Evolutionary conservation across 53 echinoderm and acorn worm genomes (phyloP), one percentile per base, ranked within the genome.

Genomic region (Pentamera pediparva): DNA sequence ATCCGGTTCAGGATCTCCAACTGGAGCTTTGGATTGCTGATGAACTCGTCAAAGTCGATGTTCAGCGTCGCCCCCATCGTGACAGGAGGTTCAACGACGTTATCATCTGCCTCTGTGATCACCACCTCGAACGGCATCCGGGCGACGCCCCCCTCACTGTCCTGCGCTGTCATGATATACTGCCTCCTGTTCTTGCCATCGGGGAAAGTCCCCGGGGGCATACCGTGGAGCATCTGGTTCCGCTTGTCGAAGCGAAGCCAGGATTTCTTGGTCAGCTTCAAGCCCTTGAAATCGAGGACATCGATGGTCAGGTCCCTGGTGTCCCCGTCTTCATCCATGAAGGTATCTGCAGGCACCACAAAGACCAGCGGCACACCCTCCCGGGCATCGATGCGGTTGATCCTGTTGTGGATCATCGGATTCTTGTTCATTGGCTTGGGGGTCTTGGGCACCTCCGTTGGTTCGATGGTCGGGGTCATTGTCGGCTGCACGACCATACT

Each of bases 311-410:
- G 76, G 18, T 86, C 43, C 50, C 89, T 83, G 4, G 98, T 92
- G 47, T 91, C 36, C 1, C 98, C 98, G 70, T 98, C 91, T 70
- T 98, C 98, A 86, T 98, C 98, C 54, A 73, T 51, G 72, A 92
- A 98, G 33, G 86, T 85, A 75, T 98, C 69, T 40, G 65, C 60
- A 12, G 83, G 91, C 9, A 98, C 81, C 18, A 74, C 70, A 80
- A 75, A 98, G 49, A 74, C 59, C 24, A 92, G 61, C 28, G 88
- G 77, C 43, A 85, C 81, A 30, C 86, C 81, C 50, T 81, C 82
- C 22, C 37, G 26, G 24, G 83, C 98, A 52, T 91, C 86, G 15
- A 92, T 48, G 4, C 91, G 69, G 33, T 69, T 70, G 29, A 86
- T 47, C 10, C 20, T 34, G 29, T 53, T 53, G 35, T 72, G 51